A percentile compares a stretch with the other conserved stretches of the same genome.
Evolutionary conservation across 2,113 vertebrate species (phyloP).

Genomic region (Oryzias melastigma): DNA sequence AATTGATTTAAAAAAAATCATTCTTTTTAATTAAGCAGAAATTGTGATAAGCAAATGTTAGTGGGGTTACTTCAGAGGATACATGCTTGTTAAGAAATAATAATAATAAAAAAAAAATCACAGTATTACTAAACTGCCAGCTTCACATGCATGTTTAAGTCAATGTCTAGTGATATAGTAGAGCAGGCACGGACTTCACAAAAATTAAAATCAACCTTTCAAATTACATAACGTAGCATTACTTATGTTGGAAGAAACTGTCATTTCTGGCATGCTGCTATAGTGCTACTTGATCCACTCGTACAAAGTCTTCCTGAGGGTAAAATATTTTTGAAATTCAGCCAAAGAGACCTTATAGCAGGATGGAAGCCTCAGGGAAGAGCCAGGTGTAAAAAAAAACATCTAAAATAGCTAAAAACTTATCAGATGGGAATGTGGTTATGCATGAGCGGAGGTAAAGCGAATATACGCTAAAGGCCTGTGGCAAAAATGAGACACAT

Average conservation of each 20-base stretch:
- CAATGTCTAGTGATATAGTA: neutral
- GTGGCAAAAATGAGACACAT: conserved; percentile 2
- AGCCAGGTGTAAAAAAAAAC: neutral
- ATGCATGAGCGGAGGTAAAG: neutral
- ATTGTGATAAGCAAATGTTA: too few species aligned
- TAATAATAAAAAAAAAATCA: too few species aligned
- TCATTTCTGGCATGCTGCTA: too few species aligned
- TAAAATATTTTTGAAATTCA: neutral
- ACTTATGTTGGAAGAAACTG: too few species aligned
- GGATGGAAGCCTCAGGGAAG: neutral
- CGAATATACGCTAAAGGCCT: conserved; percentile 4
- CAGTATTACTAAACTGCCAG: neutral
- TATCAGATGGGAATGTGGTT: neutral
- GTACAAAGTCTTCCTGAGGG: neutral
- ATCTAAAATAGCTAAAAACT: conserved; percentile 4
- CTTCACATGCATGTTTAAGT: neutral
- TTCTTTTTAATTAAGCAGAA: too few species aligned
- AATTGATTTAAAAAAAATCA: too few species aligned
- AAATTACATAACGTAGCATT: too few species aligned
- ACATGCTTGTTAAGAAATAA: too few species aligned
- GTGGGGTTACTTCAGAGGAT: too few species aligned
- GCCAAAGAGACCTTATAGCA: conserved; percentile 9
- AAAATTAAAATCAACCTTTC: neutral
- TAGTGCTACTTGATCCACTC: neutral
- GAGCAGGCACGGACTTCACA: conserved; percentile 1